Conservation (phyloP, 1,140 invertebrate species). For the Yoshiicerus persimilis region DNA sequence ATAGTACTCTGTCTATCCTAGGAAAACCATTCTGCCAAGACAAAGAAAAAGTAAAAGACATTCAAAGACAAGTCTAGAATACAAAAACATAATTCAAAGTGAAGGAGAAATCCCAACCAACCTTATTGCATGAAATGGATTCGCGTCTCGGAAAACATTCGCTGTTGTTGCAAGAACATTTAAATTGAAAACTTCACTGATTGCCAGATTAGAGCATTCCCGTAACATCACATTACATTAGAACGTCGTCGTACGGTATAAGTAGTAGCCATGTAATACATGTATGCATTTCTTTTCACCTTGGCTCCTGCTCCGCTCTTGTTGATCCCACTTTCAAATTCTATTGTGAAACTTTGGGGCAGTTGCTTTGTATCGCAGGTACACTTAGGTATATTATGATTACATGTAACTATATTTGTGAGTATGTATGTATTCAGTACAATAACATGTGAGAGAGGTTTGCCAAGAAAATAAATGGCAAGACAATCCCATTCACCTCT, state of each 20-base stretch:
- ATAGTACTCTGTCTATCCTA: neutral
- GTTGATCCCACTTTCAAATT: neutral
- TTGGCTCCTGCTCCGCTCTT: neutral
- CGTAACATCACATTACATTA: neutral
- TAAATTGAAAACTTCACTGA: conserved; percentile 14
- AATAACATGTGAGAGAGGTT: neutral
- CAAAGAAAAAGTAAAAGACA: neutral
- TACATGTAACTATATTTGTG: neutral
- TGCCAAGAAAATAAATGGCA: neutral
- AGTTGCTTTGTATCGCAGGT: neutral
- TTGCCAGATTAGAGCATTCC: conserved; percentile 1
- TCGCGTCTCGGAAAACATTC: neutral
- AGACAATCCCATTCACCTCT: neutral
- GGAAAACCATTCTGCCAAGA: neutral
- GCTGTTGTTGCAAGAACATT: neutral
- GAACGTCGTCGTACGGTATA: neutral
- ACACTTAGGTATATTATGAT: neutral
- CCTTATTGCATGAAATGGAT: neutral
- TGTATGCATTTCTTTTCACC: neutral
- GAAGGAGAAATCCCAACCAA: neutral
- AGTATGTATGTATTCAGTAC: neutral
- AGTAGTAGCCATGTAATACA: neutral
- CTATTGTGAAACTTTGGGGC: neutral
- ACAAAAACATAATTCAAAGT: neutral
- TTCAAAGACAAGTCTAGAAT: neutral